phyloP scores from a whole-genome alignment of 2,113 vertebrate genomes.

The Rattus norvegicus region DNA sequence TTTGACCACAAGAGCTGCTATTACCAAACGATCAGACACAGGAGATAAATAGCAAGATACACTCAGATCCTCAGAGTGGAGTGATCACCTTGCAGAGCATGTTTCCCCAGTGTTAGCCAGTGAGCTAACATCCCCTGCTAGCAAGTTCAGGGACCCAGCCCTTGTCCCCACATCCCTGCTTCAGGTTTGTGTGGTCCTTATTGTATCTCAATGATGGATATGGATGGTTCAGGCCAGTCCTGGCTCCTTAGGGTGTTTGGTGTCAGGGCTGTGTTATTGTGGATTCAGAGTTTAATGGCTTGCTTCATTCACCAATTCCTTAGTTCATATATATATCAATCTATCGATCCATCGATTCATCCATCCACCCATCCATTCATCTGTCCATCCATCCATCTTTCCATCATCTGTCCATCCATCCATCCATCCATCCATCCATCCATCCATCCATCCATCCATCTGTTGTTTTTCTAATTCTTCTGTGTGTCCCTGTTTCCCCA shows the following conservation, averaged over 20 bases:
- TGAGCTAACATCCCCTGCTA: rapidly evolving
- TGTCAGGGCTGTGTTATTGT: not conserved
- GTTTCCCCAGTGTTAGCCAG: rapidly evolving
- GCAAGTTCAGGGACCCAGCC: rapidly evolving
- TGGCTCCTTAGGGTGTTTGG: rapidly evolving
- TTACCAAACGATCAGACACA: not conserved
- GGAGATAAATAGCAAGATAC: not conserved
- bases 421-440: too few species aligned
- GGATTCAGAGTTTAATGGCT: not conserved
- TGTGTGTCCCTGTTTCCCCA: not conserved
- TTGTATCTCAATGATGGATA: not conserved
- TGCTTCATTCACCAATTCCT: not conserved
- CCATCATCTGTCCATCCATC: too few species aligned
- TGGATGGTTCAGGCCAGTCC: rapidly evolving
- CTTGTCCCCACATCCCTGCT: rapidly evolving
- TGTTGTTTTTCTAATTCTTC: not conserved
- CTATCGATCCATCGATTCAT: not conserved
- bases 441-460: not conserved
- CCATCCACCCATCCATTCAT: not conserved
- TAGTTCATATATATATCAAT: too few species aligned
- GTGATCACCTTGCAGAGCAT: not conserved
- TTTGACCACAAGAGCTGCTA: not conserved
- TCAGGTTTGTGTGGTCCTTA: rapidly evolving
- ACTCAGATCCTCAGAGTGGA: not conserved
- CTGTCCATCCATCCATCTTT: too few species aligned